Evolutionary conservation across 2,113 vertebrate genomes (phyloP).

Genomic region (Gobiocypris rarus): DNA sequence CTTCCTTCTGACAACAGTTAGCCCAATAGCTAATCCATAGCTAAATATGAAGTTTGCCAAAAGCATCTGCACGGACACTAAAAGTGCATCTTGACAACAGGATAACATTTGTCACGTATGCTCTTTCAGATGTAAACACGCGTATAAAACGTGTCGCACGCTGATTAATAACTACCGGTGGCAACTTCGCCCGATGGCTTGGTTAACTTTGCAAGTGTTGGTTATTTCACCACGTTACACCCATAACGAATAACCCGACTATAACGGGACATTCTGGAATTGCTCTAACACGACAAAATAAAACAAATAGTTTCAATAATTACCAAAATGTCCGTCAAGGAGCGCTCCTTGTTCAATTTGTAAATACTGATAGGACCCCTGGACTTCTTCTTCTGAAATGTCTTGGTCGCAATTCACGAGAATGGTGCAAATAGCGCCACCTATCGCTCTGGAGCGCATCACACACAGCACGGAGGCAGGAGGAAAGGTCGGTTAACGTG

Average conservation of each 20-base stretch:
- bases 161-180: not conserved
- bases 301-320: not conserved
- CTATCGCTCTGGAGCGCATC: not conserved
- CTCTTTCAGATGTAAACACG: not conserved
- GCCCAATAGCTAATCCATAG: not conserved
- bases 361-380: not conserved
- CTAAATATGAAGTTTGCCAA: not conserved
- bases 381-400: conserved; percentile 19
- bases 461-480: not conserved
- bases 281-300: not conserved
- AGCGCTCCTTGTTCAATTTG: not conserved
- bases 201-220: not conserved
- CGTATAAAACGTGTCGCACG: not conserved
- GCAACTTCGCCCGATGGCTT: not conserved
- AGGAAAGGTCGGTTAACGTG: not conserved
- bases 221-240: not conserved
- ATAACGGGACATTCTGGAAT: not conserved
- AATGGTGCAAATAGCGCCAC: not conserved
- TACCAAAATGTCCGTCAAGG: conserved; percentile 14
- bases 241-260: not conserved
- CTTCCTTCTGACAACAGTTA: not conserved
- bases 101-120: too few species aligned
- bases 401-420: not conserved
- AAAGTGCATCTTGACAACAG: not conserved
- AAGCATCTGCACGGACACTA: not conserved